Evolutionary conservation across 30 jellyfish, hydroid and myxozoan genomes (phyloP).

Genomic region (Catostylus mosaicus): DNA sequence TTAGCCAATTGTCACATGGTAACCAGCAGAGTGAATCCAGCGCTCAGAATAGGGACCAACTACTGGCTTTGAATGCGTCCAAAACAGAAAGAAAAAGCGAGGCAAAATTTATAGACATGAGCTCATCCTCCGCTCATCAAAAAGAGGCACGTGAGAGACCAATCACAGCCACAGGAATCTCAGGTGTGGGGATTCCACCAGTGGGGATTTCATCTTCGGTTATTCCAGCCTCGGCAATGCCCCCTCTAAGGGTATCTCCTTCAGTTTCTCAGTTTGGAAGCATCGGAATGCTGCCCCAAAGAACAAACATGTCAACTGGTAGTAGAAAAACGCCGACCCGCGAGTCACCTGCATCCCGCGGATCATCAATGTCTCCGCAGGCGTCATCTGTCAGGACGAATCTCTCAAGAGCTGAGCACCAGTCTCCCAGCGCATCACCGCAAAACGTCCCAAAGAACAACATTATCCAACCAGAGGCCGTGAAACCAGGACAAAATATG

Average conservation of each 20-base stretch:
- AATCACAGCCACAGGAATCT: background rate
- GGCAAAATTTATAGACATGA: background rate
- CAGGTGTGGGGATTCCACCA: no score
- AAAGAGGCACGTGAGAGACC: slow-evolving; percentile 1
- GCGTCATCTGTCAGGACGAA: slow-evolving; percentile 48
- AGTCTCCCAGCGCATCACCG: slow-evolving; percentile 20
- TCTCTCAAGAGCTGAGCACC: slow-evolving; percentile 5
- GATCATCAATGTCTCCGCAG: slow-evolving; percentile 51
- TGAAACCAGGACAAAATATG: background rate
- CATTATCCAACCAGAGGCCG: background rate
- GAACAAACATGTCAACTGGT: background rate
- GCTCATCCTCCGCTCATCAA: background rate
- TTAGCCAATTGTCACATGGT: background rate
- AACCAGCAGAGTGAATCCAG: background rate
- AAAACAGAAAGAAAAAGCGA: background rate
- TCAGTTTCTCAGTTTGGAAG: slow-evolving; percentile 59
- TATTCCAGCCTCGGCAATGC: background rate
- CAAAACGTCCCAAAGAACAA: background rate
- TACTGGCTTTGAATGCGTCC: background rate
- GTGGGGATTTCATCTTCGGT: background rate
- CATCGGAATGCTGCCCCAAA: slow-evolving; percentile 9
- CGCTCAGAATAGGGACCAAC: background rate
- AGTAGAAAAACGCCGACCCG: slow-evolving; percentile 35
- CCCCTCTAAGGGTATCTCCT: slow-evolving; percentile 61
- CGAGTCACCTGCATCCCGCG: slow-evolving; percentile 49